Evolutionary conservation across 1,140 invertebrate species (phyloP).

Genomic region (Lasioglossum albipes): DNA sequence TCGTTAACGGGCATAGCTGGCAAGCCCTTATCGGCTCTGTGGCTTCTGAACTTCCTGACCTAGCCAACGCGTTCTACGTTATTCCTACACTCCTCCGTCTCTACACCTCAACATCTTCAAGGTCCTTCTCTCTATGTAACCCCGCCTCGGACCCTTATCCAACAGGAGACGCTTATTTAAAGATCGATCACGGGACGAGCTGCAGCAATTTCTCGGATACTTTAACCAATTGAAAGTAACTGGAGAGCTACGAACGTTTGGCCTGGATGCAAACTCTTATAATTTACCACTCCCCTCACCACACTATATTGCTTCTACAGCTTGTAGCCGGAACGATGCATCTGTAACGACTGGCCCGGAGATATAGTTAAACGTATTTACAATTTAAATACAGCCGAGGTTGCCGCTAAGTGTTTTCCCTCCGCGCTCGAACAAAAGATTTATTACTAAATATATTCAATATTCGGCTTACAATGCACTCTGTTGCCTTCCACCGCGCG

Average conservation of each 20-base stretch:
- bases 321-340: slow-evolving; percentile 27
- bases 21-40: slow-evolving; percentile 71
- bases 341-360: slow-evolving; percentile 31
- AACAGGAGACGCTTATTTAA: slow-evolving; percentile 60
- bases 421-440: neutral
- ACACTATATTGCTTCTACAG: slow-evolving; percentile 13
- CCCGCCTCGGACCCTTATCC: slow-evolving; percentile 55
- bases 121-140: slow-evolving; percentile 38
- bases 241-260: slow-evolving; percentile 40
- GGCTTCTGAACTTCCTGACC: slow-evolving; percentile 69
- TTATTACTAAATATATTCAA: slow-evolving; percentile 36
- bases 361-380: slow-evolving; percentile 31
- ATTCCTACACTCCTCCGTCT: slow-evolving; percentile 40
- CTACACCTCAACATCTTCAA: slow-evolving; percentile 39
- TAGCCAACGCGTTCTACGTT: slow-evolving; percentile 67
- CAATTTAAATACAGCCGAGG: slow-evolving; percentile 31
- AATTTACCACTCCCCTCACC: slow-evolving; percentile 3
- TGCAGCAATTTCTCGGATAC: slow-evolving; percentile 55
- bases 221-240: slow-evolving; percentile 61
- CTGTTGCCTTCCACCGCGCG: neutral
- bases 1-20: slow-evolving; percentile 71
- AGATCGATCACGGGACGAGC: slow-evolving; percentile 64
- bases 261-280: slow-evolving; percentile 32
- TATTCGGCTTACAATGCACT: slow-evolving; percentile 6
- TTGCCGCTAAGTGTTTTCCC: neutral